Evolutionary conservation across 2,888 invertebrate species (phyloP).

Genomic region (Lasioglossum figueresi): DNA sequence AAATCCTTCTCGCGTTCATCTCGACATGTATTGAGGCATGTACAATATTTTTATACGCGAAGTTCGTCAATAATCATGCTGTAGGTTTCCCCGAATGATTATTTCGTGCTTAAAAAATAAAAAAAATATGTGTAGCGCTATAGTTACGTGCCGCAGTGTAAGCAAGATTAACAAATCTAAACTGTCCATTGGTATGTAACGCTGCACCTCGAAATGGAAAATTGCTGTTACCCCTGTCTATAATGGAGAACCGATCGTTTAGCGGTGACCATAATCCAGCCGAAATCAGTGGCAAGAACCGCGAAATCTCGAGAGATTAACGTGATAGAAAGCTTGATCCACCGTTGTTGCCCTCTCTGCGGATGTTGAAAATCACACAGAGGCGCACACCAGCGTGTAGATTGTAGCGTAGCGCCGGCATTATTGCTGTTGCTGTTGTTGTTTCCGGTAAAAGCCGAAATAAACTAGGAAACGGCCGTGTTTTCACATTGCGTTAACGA

Average conservation of each 20-base stretch:
- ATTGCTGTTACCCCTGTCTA: neutral
- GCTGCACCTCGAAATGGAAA: neutral
- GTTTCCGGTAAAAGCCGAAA: conserved; percentile 66
- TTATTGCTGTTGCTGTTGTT: conserved; percentile 58
- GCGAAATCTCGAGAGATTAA: conserved; percentile 59
- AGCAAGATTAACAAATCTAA: neutral
- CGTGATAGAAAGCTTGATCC: conserved; percentile 33
- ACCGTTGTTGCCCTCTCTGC: neutral
- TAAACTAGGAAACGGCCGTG: conserved; percentile 59
- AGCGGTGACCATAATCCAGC: conserved; percentile 49
- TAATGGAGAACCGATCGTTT: conserved; percentile 29
- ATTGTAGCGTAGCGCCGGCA: conserved; percentile 32
- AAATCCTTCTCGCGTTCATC: too few relatives aligned
- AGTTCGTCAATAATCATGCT: too few relatives aligned
- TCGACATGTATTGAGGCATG: too few relatives aligned
- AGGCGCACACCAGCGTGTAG: neutral
- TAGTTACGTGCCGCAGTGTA: too few relatives aligned
- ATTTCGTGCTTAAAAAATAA: too few relatives aligned
- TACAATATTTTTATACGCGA: too few relatives aligned
- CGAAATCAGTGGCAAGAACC: conserved; percentile 55
- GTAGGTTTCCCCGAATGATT: too few relatives aligned
- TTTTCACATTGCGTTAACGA: conserved; percentile 68
- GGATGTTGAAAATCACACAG: conserved; percentile 59
- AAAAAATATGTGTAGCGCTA: too few relatives aligned
- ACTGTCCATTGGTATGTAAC: neutral